Evolutionary conservation across 2,888 invertebrate species (phyloP), one percentile per base, ranked within the genome.

Genomic region (Drosophila anceps): DNA sequence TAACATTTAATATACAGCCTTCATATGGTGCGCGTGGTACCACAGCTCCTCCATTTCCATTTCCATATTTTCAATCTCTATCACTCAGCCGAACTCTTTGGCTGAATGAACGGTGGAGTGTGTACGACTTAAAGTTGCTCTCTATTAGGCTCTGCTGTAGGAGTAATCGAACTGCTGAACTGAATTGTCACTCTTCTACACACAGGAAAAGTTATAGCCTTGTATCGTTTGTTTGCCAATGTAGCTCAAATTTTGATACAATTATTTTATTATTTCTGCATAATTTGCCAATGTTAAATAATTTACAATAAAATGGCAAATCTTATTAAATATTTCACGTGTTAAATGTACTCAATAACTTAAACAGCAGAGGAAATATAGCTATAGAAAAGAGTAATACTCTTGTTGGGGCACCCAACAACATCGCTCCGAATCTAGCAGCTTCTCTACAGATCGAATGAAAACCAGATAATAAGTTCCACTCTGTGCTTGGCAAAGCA

Each of bases 31-130:
- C 44, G 20, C 44, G 20, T 13, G 31, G 15, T 43, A 15, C 31
- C 20, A 20, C 3, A 20, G 15, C 44, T 39, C 24, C 33, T 29
- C 44, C 35, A 44, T 13, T 24, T 24, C 33, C 44, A 58, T 46
- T 58, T 58, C n/a, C 58, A 20, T 44, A 12, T 46, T 58, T 58
- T 35, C 58, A 58, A 58, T 58, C 58, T 58, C 44, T 46, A 58
- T 58, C 58, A 46, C 18, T 44, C 27, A n/a, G 44, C n/a, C 4
- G 33, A 8, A 27, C 35, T 44, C 18, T 35, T 58, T 35, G 13
- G 8, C 35, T 35, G 12, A 4, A n/a, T n/a, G 33, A 41, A 31
- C 15, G 8, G 8, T 20, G 31, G 41, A 57, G 13, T 43, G 29
- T 13, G 29, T 41, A 29, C n/a, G 8, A 55, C 55, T 5, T 8